Percentiles rank a stretch among this genome's conserved stretches.
These are phyloP conservation scores for Papilio dardanus DNA, from an alignment of 1,140 invertebrate species.

Conservation along the genomic window DNA sequence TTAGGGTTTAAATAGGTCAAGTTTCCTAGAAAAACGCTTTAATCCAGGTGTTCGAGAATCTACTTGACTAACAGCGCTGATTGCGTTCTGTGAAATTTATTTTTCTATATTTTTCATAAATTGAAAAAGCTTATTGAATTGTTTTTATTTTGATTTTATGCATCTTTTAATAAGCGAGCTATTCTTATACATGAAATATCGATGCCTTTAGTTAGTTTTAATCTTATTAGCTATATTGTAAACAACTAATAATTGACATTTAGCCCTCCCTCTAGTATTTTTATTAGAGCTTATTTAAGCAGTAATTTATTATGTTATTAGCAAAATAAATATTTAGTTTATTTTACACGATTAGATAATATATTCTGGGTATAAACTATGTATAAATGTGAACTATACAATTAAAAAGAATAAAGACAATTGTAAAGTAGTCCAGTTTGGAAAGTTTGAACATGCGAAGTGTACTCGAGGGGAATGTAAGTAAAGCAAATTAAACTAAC, in stretches of 20 bases:
- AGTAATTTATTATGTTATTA: too few species aligned
- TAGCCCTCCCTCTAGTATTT: too few species aligned
- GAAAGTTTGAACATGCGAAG: conserved; percentile 21
- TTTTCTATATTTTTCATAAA: neutral
- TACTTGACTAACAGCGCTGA: conserved; percentile 13
- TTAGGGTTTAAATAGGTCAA: conserved; percentile 25
- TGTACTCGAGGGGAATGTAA: conserved; percentile 18
- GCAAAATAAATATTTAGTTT: too few species aligned
- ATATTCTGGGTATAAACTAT: neutral
- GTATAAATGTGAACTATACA: neutral
- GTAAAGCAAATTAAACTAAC: conserved; percentile 24
- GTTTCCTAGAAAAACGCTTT: conserved; percentile 18
- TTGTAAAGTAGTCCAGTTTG: conserved; percentile 22
- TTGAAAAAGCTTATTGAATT: conserved; percentile 1
- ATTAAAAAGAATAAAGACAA: conserved; percentile 10
- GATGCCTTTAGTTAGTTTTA: neutral
- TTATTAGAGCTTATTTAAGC: too few species aligned
- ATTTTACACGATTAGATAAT: neutral
- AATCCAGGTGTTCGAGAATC: conserved; percentile 9
- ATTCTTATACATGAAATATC: neutral
- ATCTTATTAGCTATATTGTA: too few species aligned
- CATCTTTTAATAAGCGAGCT: neutral
- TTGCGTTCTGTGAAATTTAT: conserved; percentile 1
- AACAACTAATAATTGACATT: too few species aligned
- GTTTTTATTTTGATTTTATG: neutral